Conservation (phyloP, 2,113 vertebrate species). For the Taurulus bubalis region DNA sequence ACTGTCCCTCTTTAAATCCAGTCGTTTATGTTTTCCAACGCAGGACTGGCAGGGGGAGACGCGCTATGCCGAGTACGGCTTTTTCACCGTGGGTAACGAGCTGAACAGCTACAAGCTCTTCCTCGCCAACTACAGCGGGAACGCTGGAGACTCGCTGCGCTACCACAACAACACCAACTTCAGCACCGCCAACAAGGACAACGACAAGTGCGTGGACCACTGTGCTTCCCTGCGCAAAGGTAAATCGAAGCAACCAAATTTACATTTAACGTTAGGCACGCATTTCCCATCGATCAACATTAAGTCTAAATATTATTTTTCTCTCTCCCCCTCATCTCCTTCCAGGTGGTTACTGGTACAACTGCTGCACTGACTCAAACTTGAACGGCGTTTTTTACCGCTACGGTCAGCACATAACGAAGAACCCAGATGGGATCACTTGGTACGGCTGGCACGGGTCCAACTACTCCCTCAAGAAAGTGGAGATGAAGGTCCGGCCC, state of each 20-base stretch:
- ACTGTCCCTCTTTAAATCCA: slow-evolving; percentile 18
- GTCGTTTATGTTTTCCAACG: slow-evolving; percentile 41
- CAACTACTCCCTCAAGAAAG: slow-evolving; percentile 92
- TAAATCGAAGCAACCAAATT: slow-evolving; percentile 42
- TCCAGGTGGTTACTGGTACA: slow-evolving; percentile 98
- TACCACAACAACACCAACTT: slow-evolving; percentile 99
- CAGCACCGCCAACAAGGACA: slow-evolving; percentile 97
- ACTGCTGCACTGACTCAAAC: slow-evolving; percentile 99
- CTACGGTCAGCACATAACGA: slow-evolving; percentile 87
- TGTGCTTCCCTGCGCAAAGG: slow-evolving; percentile 94
- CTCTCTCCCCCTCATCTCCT: no score
- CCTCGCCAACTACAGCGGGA: slow-evolving; percentile 91
- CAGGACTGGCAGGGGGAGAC: slow-evolving; percentile 94
- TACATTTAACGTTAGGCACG: not conserved
- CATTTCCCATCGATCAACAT: not conserved
- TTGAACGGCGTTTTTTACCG: slow-evolving; percentile 94
- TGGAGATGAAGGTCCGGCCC: slow-evolving; percentile 97
- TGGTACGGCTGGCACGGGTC: slow-evolving; percentile 98
- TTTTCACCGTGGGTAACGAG: slow-evolving; percentile 90
- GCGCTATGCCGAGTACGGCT: slow-evolving; percentile 89
- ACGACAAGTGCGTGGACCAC: slow-evolving; percentile 96
- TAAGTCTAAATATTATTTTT: not conserved
- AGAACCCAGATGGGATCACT: slow-evolving; percentile 92
- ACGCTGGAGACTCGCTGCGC: slow-evolving; percentile 88
- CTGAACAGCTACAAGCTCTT: slow-evolving; percentile 94